These are phyloP conservation scores for Melitaea cinxia DNA, from an alignment of 1,140 invertebrate genomes.

Conservation along the genomic window DNA sequence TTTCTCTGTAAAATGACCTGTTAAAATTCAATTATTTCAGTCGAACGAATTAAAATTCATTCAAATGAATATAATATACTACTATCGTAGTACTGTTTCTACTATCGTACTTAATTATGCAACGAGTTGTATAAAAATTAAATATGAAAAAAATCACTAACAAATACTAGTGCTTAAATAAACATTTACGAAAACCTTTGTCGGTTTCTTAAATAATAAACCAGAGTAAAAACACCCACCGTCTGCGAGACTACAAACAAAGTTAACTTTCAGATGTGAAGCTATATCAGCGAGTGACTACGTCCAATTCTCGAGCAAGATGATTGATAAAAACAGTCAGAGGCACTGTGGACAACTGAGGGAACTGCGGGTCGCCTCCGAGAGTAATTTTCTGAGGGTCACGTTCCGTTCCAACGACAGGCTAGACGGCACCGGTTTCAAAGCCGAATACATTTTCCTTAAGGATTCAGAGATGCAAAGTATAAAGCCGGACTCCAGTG, in stretches of 20 bases:
- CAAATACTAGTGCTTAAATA: too few species aligned
- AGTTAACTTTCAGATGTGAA: conserved; percentile 87
- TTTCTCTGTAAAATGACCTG: too few species aligned
- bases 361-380: conserved; percentile 90
- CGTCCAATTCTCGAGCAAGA: conserved; percentile 96
- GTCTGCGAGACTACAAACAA: not conserved
- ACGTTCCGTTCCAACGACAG: conserved; percentile 96
- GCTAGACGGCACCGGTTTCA: conserved; percentile 95
- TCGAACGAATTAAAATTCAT: too few species aligned
- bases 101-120: too few species aligned
- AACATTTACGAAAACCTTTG: too few species aligned
- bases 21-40: too few species aligned
- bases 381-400: conserved; percentile 94
- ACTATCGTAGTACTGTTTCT: too few species aligned
- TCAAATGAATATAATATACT: too few species aligned
- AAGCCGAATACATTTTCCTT: conserved; percentile 92
- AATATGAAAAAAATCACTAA: too few species aligned
- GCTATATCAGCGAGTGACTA: conserved; percentile 94
- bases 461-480: conserved; percentile 76
- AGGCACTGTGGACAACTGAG: conserved; percentile 92
- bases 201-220: not conserved
- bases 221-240: too few species aligned
- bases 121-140: too few species aligned
- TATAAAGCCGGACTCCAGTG: conserved; percentile 57
- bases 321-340: conserved; percentile 91